These are phyloP conservation scores for Cherax quadricarinatus DNA, from an alignment of 1,140 invertebrate species.

Conservation along the genomic window DNA sequence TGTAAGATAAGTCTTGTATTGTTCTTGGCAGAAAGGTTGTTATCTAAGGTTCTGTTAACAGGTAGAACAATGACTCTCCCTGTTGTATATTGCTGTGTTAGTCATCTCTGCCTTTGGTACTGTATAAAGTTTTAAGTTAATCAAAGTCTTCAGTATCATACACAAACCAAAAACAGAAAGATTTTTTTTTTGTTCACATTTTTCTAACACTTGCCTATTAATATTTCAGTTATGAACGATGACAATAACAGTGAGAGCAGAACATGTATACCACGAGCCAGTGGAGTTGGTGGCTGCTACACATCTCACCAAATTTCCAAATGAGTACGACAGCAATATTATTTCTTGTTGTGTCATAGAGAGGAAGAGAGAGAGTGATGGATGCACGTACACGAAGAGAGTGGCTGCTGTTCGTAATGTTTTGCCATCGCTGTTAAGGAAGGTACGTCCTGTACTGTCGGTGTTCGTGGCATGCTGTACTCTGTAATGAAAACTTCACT, in stretches of 20 bases:
- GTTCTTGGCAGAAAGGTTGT: too few relatives aligned
- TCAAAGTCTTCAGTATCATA: too few relatives aligned
- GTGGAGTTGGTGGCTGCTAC: conserved; percentile 54
- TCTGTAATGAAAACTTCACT: neutral
- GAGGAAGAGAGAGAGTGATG: neutral
- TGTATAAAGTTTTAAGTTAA: too few relatives aligned
- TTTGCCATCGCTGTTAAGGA: conserved; percentile 23
- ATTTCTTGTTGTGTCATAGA: conserved; percentile 32
- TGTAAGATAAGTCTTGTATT: too few relatives aligned
- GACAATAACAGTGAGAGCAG: conserved; percentile 52
- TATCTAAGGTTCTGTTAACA: too few relatives aligned
- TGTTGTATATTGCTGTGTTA: too few relatives aligned
- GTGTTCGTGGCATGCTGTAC: neutral
- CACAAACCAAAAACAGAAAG: too few relatives aligned
- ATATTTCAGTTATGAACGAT: conserved; percentile 27
- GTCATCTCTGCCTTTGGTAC: too few relatives aligned
- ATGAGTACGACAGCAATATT: conserved; percentile 50
- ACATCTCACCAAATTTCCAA: conserved; percentile 51
- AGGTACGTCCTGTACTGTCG: conserved; percentile 17
- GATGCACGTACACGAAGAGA: conserved; percentile 43
- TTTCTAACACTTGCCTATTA: neutral
- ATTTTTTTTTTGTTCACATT: neutral
- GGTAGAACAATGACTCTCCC: too few relatives aligned
- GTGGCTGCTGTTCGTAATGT: conserved; percentile 62
- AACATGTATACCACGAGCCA: conserved; percentile 54